phyloP scores from a whole-genome alignment of 1,140 invertebrate genomes.

The Cecropterus lyciades region DNA sequence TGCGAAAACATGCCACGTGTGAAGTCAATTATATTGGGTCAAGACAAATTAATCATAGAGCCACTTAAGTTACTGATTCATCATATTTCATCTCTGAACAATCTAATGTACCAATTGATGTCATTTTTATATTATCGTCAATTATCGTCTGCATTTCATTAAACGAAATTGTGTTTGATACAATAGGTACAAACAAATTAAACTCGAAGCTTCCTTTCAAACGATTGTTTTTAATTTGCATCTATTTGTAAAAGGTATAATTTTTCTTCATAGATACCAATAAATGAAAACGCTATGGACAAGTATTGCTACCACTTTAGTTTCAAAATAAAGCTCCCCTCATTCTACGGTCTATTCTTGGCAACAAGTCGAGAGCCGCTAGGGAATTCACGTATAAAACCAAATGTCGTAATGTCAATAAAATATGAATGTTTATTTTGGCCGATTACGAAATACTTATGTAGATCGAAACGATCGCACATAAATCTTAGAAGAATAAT shows the following conservation, averaged over 20 bases:
- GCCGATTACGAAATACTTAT: slow-evolving; percentile 75
- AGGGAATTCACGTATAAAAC: slow-evolving; percentile 55
- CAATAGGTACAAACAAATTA: too few species aligned
- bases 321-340: slow-evolving; percentile 74
- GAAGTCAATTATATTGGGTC: slow-evolving; percentile 3
- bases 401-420: slow-evolving; percentile 80
- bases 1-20: slow-evolving; percentile 2
- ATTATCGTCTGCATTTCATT: neutral
- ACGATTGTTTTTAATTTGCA: neutral
- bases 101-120: neutral
- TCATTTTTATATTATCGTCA: slow-evolving; percentile 1
- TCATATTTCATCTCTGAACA: neutral
- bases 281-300: neutral
- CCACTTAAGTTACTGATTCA: slow-evolving; percentile 13
- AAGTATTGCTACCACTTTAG: slow-evolving; percentile 24
- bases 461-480: slow-evolving; percentile 51
- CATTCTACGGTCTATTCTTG: slow-evolving; percentile 72
- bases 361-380: slow-evolving; percentile 48
- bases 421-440: slow-evolving; percentile 80
- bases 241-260: neutral
- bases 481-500: slow-evolving; percentile 74
- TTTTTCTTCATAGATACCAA: neutral
- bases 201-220: neutral
- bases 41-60: slow-evolving; percentile 17
- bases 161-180: too few species aligned